Evolutionary conservation across 2,888 invertebrate genomes (phyloP).

Genomic region (Hypselothyrea guttata): DNA sequence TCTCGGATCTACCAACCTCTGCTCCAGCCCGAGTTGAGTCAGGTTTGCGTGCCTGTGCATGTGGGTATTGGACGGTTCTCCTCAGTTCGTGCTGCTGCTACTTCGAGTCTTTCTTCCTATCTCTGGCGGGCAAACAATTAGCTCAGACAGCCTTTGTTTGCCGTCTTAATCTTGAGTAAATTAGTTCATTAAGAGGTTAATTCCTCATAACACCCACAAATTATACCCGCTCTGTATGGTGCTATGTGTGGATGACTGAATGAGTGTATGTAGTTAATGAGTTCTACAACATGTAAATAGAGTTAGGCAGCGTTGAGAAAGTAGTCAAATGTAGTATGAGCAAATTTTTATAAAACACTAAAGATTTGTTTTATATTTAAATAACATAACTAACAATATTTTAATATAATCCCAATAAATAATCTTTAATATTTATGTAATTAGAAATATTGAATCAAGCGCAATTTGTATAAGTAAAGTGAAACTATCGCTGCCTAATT

Average conservation of each 20-base stretch:
- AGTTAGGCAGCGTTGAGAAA: no score
- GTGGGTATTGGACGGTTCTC: conserved; percentile 7
- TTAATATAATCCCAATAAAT: no score
- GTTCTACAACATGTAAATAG: neutral
- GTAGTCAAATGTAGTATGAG: no score
- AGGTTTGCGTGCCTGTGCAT: conserved; percentile 43
- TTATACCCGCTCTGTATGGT: conserved; percentile 35
- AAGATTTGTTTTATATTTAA: no score
- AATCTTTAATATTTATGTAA: no score
- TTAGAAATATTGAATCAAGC: no score
- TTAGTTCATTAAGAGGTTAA: conserved; percentile 83
- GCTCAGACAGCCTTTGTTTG: conserved; percentile 63
- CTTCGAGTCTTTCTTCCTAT: conserved; percentile 36
- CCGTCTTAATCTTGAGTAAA: conserved; percentile 81
- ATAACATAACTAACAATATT: no score
- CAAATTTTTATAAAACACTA: no score
- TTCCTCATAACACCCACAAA: conserved; percentile 82
- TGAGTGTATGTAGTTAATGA: conserved; percentile 1
- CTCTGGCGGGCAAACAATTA: conserved; percentile 55
- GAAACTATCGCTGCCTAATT: no score
- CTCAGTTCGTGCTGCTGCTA: conserved; percentile 15
- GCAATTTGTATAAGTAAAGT: no score
- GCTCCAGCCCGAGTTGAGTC: conserved; percentile 9
- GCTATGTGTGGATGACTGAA: conserved; percentile 9
- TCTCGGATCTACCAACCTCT: conserved; percentile 37